Base-by-base conservation (phyloP, 2,888 invertebrate genomes). In the Andrena bucephala region DNA sequence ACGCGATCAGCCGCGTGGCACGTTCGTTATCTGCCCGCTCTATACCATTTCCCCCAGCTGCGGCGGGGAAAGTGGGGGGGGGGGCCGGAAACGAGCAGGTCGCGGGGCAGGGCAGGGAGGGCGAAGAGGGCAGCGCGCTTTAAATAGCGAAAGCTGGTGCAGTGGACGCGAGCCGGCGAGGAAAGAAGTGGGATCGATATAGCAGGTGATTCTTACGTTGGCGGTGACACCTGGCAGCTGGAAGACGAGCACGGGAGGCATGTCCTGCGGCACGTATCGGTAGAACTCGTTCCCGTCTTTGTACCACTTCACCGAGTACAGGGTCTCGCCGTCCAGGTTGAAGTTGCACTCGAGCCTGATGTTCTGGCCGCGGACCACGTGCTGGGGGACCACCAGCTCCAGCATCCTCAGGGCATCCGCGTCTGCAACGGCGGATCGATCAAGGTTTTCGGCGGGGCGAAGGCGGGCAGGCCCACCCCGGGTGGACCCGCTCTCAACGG, bases 231-330 rank as follows among this genome's bases (percentile, higher is more conserved):
- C 98, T 0, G 97, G 97, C 88, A 97, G 94, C 71, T 96, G 95
- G 93, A 98, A 98, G 90, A 97, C 96, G 94, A 97, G 96, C 57
- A 96, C 96, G 1, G 97, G 97, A 79, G 98, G 98, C 92, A 95
- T 95, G 94, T 98, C 97, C 72, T 97, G 95, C 27, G 98, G 98
- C 87, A 98, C 97, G 94, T 96, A 98, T 84, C 98, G 95, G 95
- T 97, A 98, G 95, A 98, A 98, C 94, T 98, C 98, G 94, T 97
- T 96, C 87, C 97, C 98, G 93, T 98, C 97, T 93, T 98, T 98
- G 95, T 98, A 98, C 98, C 98, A 98, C 95, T 98, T 98, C 91
- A 98, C 98, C 48, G 98, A 97, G 94, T 98, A 98, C 66, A 98
- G 95, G 68, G 96, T 96, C 94, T 98, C 98, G 3, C 96, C 96